Conservation (phyloP, 2,797 vertebrate species). For the Spinibarbus caldwelli region DNA sequence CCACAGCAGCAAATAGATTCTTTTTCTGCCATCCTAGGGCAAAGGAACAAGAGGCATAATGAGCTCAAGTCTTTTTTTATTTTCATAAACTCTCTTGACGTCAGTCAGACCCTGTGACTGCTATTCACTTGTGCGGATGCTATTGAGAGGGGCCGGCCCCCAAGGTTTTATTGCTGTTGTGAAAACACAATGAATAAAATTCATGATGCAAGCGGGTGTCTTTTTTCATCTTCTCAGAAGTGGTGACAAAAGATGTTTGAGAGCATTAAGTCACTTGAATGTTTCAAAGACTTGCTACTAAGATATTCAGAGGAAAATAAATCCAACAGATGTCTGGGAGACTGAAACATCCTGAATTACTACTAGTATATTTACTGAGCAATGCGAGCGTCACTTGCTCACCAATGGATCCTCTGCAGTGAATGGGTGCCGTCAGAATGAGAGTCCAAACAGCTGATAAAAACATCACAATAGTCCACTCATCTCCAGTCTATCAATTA, state of each 20-base stretch:
- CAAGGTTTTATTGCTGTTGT: slow-evolving; percentile 40
- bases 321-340: background rate
- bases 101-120: slow-evolving; percentile 8
- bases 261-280: background rate
- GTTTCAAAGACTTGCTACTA: background rate
- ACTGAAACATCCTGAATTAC: slow-evolving; percentile 12
- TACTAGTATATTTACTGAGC: background rate
- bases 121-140: background rate
- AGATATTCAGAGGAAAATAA: background rate
- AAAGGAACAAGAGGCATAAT: slow-evolving; percentile 10
- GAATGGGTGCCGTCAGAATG: background rate
- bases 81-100: slow-evolving; percentile 21
- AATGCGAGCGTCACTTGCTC: background rate
- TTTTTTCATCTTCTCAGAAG: slow-evolving; percentile 12
- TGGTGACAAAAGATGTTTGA: slow-evolving; percentile 1
- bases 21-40: background rate
- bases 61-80: slow-evolving; percentile 19
- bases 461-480: background rate
- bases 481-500: background rate
- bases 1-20: slow-evolving; percentile 21
- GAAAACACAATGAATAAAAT: slow-evolving; percentile 46
- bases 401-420: background rate
- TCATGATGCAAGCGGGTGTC: slow-evolving; percentile 20
- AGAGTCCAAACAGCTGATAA: background rate
- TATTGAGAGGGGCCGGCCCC: slow-evolving; percentile 34